phyloP scores from a whole-genome alignment of 2,888 invertebrate genomes.

The Idaea biselata region DNA sequence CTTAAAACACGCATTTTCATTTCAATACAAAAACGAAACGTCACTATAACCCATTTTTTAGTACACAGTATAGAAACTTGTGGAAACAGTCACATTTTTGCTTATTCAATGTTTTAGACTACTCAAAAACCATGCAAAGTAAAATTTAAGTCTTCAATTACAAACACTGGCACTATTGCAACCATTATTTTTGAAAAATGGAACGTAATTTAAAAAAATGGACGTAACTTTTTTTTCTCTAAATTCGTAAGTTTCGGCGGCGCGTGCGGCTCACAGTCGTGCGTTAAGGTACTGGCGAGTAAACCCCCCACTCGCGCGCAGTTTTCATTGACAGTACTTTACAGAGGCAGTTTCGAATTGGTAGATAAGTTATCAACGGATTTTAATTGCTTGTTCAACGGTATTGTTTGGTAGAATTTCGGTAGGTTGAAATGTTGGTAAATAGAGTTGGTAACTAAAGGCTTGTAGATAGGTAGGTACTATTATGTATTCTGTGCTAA shows the following conservation, averaged over 20 bases:
- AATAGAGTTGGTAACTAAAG: not conserved
- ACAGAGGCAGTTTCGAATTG: conserved; percentile 53
- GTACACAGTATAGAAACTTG: conserved; percentile 39
- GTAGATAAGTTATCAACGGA: conserved; percentile 61
- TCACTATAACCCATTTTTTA: conserved; percentile 61
- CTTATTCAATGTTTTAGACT: conserved; percentile 34
- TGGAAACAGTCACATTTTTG: conserved; percentile 73
- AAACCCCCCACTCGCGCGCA: conserved; percentile 56
- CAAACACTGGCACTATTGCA: conserved; percentile 30
- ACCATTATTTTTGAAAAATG: not conserved
- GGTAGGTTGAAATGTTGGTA: not conserved
- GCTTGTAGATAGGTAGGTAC: too few relatives aligned
- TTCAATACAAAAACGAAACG: conserved; percentile 44
- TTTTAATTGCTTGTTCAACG: not conserved
- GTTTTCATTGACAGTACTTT: conserved; percentile 45
- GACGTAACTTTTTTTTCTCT: conserved; percentile 25
- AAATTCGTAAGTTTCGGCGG: conserved; percentile 34
- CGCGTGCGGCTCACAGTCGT: conserved; percentile 48
- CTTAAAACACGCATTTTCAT: conserved; percentile 70
- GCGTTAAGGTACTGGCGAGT: conserved; percentile 59
- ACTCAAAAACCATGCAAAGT: conserved; percentile 36
- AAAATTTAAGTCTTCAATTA: conserved; percentile 40
- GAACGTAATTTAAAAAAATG: not conserved
- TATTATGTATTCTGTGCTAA: too few relatives aligned
- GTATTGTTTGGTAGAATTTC: conserved; percentile 1